Evolutionary conservation across 2,113 vertebrate genomes (phyloP).

Genomic region (Nicator chloris): DNA sequence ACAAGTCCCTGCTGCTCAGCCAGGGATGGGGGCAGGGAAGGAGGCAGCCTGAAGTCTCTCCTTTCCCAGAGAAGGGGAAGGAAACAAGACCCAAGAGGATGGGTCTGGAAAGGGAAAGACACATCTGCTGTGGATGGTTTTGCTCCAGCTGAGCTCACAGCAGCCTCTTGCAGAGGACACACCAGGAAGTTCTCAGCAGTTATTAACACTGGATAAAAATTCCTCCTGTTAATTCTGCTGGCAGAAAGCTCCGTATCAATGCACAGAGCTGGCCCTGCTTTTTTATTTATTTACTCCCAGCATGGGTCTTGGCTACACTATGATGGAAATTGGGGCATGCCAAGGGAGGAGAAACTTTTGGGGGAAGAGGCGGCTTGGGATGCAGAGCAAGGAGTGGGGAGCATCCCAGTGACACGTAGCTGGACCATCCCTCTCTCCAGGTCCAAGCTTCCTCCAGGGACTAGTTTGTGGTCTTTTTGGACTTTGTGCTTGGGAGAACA

Average conservation of each 20-base stretch:
- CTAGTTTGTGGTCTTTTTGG: neutral
- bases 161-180: neutral
- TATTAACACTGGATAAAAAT: slow-evolving; percentile 32
- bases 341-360: neutral
- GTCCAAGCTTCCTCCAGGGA: neutral
- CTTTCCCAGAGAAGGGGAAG: neutral
- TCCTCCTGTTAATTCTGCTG: neutral
- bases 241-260: neutral
- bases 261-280: neutral
- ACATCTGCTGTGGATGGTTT: neutral
- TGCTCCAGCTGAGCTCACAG: slow-evolving; percentile 18
- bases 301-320: accelerated
- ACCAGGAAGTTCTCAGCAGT: slow-evolving; percentile 20
- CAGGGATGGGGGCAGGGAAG: neutral
- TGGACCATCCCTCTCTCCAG: neutral
- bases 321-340: neutral
- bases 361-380: accelerated
- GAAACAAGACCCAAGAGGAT: neutral
- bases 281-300: neutral
- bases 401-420: accelerated
- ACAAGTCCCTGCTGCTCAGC: neutral
- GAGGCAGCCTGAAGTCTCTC: neutral
- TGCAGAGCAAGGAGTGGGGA: neutral
- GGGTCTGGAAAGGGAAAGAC: neutral
- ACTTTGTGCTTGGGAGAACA: neutral